Evolutionary conservation across 2,888 invertebrate species (phyloP).

Genomic region (Disparrhopalites patrizii): DNA sequence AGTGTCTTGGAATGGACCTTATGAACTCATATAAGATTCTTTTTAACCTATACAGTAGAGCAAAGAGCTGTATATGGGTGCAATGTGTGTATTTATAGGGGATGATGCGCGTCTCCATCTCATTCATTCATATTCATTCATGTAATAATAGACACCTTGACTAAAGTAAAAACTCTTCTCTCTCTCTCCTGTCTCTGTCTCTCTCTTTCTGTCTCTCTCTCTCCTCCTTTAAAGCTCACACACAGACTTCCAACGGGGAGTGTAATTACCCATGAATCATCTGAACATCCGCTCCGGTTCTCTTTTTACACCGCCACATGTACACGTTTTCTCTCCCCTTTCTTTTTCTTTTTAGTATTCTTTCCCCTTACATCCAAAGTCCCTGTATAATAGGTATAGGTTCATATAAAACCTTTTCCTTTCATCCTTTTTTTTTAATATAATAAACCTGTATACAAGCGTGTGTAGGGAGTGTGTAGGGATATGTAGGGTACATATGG

Average conservation of each 20-base stretch:
- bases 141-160: slow-evolving; percentile 43
- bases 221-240: too few species aligned
- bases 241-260: slow-evolving; percentile 46
- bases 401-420: too few species aligned
- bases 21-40: too few species aligned
- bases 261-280: slow-evolving; percentile 49
- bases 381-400: slow-evolving; percentile 14
- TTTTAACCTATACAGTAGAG: too few species aligned
- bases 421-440: too few species aligned
- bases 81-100: background rate
- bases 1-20: too few species aligned
- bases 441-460: too few species aligned
- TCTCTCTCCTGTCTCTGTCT: too few species aligned
- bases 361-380: slow-evolving; percentile 2
- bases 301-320: slow-evolving; percentile 21
- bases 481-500: too few species aligned
- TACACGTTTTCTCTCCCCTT: background rate
- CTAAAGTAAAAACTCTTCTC: too few species aligned
- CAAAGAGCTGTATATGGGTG: background rate
- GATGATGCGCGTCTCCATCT: slow-evolving; percentile 34
- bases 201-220: too few species aligned
- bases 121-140: slow-evolving; percentile 35
- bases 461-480: too few species aligned
- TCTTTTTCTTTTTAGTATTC: background rate
- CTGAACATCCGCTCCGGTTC: slow-evolving; percentile 44